phyloP scores from a whole-genome alignment of 2,888 invertebrate species.

The Alsophila aescularia region DNA sequence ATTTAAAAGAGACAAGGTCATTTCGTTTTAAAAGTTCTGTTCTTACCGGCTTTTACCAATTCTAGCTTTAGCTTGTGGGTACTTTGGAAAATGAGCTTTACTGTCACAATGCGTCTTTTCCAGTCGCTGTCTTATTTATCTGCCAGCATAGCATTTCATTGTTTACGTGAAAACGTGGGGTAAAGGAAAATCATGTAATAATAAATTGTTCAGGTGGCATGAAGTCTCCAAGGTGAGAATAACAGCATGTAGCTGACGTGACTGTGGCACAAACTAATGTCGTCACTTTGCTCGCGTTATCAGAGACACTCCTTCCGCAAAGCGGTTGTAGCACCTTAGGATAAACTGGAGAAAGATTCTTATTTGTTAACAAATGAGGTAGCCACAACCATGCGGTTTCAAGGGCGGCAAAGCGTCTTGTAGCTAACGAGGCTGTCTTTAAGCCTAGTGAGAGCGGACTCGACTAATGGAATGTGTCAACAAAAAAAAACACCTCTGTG shows the following conservation, averaged over 20 bases:
- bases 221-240: slow-evolving; percentile 49
- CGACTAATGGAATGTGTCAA: background rate
- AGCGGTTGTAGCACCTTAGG: slow-evolving; percentile 12
- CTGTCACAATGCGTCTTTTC: background rate
- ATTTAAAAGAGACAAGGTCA: too few species aligned
- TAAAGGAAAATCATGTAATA: slow-evolving; percentile 30
- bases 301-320: slow-evolving; percentile 34
- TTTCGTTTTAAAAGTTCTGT: too few species aligned
- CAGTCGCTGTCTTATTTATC: background rate
- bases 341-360: background rate
- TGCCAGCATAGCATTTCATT: background rate
- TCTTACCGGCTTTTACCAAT: too few species aligned
- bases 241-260: slow-evolving; percentile 51
- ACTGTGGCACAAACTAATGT: slow-evolving; percentile 57
- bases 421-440: background rate
- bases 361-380: background rate
- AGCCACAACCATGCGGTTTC: background rate
- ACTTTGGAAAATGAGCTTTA: too few species aligned
- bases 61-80: too few species aligned
- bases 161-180: background rate
- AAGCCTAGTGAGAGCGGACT: background rate
- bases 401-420: background rate
- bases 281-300: slow-evolving; percentile 63
- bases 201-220: slow-evolving; percentile 55
- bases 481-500: background rate